Percentiles rank a stretch among this genome's conserved stretches.
Evolutionary conservation across 2,888 invertebrate genomes (phyloP).

Genomic region (Xylocampa areola): DNA sequence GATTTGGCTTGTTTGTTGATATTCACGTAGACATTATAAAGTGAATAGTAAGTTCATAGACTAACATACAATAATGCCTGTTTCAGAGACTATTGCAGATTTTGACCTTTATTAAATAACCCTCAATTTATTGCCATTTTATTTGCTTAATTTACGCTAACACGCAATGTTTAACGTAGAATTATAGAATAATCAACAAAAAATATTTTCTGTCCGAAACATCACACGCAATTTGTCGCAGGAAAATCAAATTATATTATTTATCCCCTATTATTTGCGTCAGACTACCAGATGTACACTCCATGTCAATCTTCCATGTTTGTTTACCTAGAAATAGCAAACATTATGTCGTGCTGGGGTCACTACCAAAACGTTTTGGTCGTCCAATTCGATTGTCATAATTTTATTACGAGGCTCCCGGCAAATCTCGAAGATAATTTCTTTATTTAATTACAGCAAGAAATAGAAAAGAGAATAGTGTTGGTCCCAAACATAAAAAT

Average conservation of each 20-base stretch:
- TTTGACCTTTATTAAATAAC: neutral
- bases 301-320: slow-evolving; percentile 86
- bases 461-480: slow-evolving; percentile 28
- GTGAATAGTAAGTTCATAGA: neutral
- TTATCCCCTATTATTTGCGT: slow-evolving; percentile 88
- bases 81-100: too few relatives aligned
- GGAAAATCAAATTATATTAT: slow-evolving; percentile 87
- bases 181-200: slow-evolving; percentile 36
- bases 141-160: slow-evolving; percentile 5
- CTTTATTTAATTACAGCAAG: slow-evolving; percentile 52
- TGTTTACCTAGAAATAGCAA: slow-evolving; percentile 88
- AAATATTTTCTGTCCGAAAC: slow-evolving; percentile 62
- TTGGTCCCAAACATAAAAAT: slow-evolving; percentile 1
- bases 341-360: slow-evolving; percentile 81
- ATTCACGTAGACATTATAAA: neutral
- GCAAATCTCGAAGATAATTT: slow-evolving; percentile 68
- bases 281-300: slow-evolving; percentile 88
- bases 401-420: slow-evolving; percentile 73
- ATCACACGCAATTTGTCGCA: slow-evolving; percentile 83
- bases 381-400: slow-evolving; percentile 84
- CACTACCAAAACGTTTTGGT: slow-evolving; percentile 79
- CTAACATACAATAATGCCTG: too few relatives aligned
- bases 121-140: neutral
- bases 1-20: neutral
- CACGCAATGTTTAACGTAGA: slow-evolving; percentile 30